A percentile compares a stretch with the other conserved stretches of the same genome.
These are phyloP conservation scores for Meta bourneti DNA, from an alignment of 2,888 invertebrate genomes.

Conservation along the genomic window DNA sequence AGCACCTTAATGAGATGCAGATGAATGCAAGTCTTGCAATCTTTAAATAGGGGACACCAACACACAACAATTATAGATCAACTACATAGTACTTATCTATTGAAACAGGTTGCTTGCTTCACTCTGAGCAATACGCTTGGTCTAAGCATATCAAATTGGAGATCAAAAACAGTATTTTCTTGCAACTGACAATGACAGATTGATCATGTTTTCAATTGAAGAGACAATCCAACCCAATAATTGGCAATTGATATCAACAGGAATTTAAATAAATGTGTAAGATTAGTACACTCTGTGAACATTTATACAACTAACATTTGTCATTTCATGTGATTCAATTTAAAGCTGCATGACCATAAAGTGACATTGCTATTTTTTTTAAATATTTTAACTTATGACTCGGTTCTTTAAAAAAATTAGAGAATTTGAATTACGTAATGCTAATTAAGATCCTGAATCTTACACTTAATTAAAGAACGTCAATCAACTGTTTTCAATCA, in stretches of 20 bases:
- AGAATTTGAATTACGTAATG: neutral
- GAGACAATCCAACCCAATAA: neutral
- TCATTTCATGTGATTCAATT: neutral
- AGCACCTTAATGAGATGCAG: conserved; percentile 27
- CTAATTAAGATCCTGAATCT: neutral
- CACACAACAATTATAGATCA: conserved; percentile 36
- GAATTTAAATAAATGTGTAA: neutral
- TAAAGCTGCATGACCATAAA: neutral
- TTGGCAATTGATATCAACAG: neutral
- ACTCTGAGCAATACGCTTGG: neutral
- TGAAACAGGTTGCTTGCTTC: conserved; percentile 10
- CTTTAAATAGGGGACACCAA: conserved; percentile 16
- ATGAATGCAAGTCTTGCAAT: conserved; percentile 19
- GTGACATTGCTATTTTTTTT: neutral
- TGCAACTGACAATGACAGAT: neutral
- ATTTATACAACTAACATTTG: neutral
- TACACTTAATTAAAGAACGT: neutral
- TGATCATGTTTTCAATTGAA: neutral
- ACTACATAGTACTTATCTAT: conserved; percentile 37
- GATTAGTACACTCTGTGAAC: neutral
- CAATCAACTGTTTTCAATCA: neutral
- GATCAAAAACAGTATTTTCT: neutral
- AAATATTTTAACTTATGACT: neutral
- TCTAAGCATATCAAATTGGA: conserved; percentile 23
- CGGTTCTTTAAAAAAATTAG: neutral